Evolutionary conservation across 2,797 vertebrate genomes (phyloP), one percentile per base, ranked within the genome.

Genomic region (Cyclopterus lumpus): DNA sequence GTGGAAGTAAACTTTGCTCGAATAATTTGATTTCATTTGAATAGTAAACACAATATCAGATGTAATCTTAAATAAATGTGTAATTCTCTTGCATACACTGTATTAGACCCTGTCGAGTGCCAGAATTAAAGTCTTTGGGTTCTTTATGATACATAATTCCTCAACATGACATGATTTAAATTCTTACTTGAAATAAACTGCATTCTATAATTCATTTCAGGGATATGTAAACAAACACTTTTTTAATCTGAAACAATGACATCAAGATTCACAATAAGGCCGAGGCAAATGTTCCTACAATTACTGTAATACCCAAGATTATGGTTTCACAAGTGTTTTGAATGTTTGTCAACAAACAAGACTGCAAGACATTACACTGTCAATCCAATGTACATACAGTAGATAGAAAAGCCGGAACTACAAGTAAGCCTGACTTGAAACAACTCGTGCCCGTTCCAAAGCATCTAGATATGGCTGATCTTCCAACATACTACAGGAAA

Each of bases 401-500:
- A 15, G 3, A 9, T 16, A 65, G 63, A 10, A 40, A 65, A 32
- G 22, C 18, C 40, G 8, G 16, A 57, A 40, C 28, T 16, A 48
- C 18, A 36, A 11, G 9, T 3, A 67, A 24, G 6, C 10, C 9
- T 55, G 34, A 61, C 20, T 59, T 44, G 6, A 67, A 75, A 54
- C 28, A 58, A 48, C 42, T 48, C n/a, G 38, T 16, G 59, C 8
- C 7, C 16, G 24, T 67, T 74, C 69, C 51, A 71, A 63, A 76
- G 36, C 32, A 15, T 20, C 64, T 58, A 69, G 15, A 22, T 44
- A 48, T 42, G 1, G 60, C 54, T 70, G 42, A 64, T 75, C 64
- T 79, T 40, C 65, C 46, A 67, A 59, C 63, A 28, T 34, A 60
- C 34, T 80, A 46, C 11, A 59, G 59, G 72, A 77, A 65, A 76